Evolutionary conservation across 2,113 vertebrate species (phyloP).

Genomic region (Otolemur garnettii): DNA sequence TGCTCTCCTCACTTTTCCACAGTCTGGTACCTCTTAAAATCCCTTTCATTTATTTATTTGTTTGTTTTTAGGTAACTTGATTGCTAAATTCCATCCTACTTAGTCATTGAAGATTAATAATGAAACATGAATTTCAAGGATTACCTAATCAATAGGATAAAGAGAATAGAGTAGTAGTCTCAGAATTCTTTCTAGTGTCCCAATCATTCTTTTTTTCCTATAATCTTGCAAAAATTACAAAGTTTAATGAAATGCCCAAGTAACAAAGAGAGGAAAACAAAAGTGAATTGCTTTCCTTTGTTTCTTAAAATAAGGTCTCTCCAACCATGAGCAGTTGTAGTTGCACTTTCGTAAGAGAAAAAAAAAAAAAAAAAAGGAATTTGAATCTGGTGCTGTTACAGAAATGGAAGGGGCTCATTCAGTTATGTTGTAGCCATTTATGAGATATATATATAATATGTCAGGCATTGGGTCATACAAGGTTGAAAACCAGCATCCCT

Average conservation of each 20-base stretch:
- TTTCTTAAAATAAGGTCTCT: slow-evolving; percentile 38
- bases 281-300: neutral
- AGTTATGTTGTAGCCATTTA: neutral
- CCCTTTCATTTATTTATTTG: slow-evolving; percentile 33
- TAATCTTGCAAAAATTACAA: neutral
- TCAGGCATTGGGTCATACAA: neutral
- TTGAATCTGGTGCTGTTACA: neutral
- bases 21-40: neutral
- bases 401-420: neutral
- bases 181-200: neutral
- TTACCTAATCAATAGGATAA: neutral
- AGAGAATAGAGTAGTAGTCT: neutral
- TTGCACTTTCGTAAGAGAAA: neutral
- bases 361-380: neutral
- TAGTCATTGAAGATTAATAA: neutral
- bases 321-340: neutral
- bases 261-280: neutral
- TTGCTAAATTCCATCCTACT: neutral
- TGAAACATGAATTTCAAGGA: slow-evolving; percentile 1
- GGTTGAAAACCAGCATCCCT: neutral
- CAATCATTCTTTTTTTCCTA: neutral
- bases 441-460: neutral
- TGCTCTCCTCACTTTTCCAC: neutral
- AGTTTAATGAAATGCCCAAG: neutral
- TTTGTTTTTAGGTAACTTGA: neutral